Evolutionary conservation across 2,888 invertebrate species (phyloP).

Genomic region (Netelia virgata): DNA sequence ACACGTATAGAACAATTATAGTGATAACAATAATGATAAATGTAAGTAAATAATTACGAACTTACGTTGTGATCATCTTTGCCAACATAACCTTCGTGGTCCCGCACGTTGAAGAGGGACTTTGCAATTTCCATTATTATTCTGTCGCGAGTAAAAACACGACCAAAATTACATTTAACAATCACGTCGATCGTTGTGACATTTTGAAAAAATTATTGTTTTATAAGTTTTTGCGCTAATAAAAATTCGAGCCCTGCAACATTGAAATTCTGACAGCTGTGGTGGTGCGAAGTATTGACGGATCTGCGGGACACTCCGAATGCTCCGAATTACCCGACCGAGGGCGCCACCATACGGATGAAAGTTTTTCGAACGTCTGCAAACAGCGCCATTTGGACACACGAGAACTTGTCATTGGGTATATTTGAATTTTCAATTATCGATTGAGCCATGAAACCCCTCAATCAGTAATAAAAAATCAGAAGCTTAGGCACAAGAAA

Average conservation of each 20-base stretch:
- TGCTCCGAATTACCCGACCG: not conserved
- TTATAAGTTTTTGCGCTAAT: not conserved
- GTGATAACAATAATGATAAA: not conserved
- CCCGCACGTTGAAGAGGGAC: constrained; percentile 94
- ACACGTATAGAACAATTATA: not conserved
- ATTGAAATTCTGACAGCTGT: constrained; percentile 63
- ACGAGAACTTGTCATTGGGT: constrained; percentile 27
- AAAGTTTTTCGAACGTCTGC: not conserved
- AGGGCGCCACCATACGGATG: constrained; percentile 28
- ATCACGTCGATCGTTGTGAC: constrained; percentile 8
- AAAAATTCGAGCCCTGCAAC: constrained; percentile 42
- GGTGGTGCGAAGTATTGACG: constrained; percentile 60
- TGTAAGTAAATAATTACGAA: constrained; percentile 60
- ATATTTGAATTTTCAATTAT: not conserved
- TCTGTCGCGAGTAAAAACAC: not conserved
- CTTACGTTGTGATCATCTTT: constrained; percentile 92
- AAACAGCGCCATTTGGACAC: constrained; percentile 18
- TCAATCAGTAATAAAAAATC: too few relatives aligned
- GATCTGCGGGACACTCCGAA: not conserved
- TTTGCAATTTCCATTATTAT: constrained; percentile 95
- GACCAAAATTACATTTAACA: constrained; percentile 13
- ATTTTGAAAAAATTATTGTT: constrained; percentile 35
- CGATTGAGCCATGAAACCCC: too few relatives aligned
- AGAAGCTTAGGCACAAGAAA: too few relatives aligned
- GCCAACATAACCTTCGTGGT: constrained; percentile 96